Conservation (phyloP, 2,113 vertebrate species). For the Toxotes jaculatrix region DNA sequence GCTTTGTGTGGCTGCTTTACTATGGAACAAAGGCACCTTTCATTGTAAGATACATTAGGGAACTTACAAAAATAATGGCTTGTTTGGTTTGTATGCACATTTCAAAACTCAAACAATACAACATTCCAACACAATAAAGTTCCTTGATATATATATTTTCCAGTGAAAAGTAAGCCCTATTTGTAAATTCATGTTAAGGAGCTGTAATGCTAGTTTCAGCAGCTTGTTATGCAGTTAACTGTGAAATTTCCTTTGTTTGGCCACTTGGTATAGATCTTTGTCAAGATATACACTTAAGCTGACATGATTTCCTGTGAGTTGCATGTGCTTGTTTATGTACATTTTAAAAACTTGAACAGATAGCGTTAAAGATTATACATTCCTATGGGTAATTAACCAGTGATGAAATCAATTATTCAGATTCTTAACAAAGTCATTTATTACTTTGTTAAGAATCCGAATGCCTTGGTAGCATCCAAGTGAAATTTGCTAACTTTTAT, state of each 20-base stretch:
- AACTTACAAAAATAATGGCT: background rate
- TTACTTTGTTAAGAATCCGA: no score
- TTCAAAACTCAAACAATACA: background rate
- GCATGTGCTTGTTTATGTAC: no score
- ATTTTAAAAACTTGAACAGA: no score
- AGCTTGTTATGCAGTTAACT: background rate
- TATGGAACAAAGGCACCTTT: conserved; percentile 43
- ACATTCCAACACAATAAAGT: no score
- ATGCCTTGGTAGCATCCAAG: background rate
- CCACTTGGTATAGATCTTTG: no score
- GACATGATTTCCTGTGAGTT: no score
- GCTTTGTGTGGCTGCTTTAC: conserved; percentile 3
- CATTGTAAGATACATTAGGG: background rate
- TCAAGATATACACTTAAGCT: no score
- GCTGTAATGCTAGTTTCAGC: background rate
- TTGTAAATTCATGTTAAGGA: background rate
- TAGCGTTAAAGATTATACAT: background rate
- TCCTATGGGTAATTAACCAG: background rate
- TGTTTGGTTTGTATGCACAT: background rate
- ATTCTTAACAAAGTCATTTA: background rate
- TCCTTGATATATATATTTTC: background rate
- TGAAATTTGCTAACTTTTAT: background rate
- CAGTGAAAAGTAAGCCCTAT: background rate
- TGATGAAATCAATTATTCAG: background rate
- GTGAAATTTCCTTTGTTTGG: no score